Conservation (phyloP, 2,797 vertebrate species). For the Neosilurus hyrtlii region DNA sequence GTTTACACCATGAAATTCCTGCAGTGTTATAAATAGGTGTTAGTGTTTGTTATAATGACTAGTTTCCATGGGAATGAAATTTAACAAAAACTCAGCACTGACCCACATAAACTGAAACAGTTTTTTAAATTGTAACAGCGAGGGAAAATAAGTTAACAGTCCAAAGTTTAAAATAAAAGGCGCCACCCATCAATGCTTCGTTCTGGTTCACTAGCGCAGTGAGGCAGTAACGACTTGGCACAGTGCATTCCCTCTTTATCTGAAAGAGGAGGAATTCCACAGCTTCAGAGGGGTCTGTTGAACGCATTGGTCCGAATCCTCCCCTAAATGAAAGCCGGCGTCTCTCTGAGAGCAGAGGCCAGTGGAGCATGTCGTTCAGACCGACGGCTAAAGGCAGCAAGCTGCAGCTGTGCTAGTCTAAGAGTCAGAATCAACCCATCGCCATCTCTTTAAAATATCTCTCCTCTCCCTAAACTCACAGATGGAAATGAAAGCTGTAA, state of each 20-base stretch:
- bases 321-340: conserved; percentile 68
- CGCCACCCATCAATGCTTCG: conserved; percentile 33
- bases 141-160: conserved; percentile 35
- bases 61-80: conserved; percentile 17
- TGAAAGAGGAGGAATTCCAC: conserved; percentile 66
- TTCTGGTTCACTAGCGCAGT: conserved; percentile 41
- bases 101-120: background rate
- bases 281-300: conserved; percentile 67
- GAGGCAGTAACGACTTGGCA: conserved; percentile 49
- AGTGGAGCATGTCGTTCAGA: conserved; percentile 69
- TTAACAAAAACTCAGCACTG: conserved; percentile 5
- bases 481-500: conserved; percentile 58
- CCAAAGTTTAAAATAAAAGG: conserved; percentile 17
- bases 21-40: background rate
- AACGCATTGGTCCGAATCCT: conserved; percentile 69
- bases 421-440: conserved; percentile 63
- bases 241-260: conserved; percentile 59
- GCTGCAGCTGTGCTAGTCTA: conserved; percentile 69
- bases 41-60: conserved; percentile 13
- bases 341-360: conserved; percentile 63
- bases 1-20: conserved; percentile 60
- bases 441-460: conserved; percentile 27
- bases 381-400: conserved; percentile 48
- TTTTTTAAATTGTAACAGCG: background rate
- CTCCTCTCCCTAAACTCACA: conserved; percentile 57